A percentile compares a stretch with the other conserved stretches of the same genome.
phyloP scores from a whole-genome alignment of 2,113 vertebrate species.

The Petroica traversi region DNA sequence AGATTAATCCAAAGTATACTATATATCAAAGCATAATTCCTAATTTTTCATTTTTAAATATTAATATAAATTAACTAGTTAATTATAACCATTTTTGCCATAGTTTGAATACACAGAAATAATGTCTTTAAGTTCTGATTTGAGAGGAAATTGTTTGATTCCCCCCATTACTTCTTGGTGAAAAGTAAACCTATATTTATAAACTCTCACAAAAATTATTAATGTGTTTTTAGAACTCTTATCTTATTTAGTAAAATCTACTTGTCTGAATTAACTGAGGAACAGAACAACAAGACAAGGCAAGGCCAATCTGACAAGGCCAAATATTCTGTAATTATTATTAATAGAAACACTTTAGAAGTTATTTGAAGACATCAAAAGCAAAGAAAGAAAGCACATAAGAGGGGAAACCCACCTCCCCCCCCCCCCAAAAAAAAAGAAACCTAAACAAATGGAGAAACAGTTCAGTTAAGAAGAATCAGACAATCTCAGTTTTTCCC shows the following conservation, averaged over 20 bases:
- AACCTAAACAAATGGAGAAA: rapidly evolving
- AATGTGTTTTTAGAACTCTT: neutral
- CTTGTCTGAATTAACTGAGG: neutral
- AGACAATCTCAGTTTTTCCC: neutral
- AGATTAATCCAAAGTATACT: neutral
- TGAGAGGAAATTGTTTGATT: neutral
- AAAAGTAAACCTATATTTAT: neutral
- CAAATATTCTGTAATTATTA: neutral
- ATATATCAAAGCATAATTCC: neutral
- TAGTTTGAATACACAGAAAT: neutral
- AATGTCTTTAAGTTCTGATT: neutral
- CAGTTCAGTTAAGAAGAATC: neutral
- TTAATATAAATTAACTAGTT: neutral
- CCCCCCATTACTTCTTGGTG: neutral
- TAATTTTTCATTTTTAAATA: neutral
- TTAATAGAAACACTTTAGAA: neutral
- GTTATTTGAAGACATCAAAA: neutral
- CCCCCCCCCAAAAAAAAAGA: too few relatives aligned
- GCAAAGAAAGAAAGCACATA: neutral
- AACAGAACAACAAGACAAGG: neutral
- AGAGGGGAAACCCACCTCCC: rapidly evolving
- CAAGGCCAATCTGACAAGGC: neutral
- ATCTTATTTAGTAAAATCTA: neutral
- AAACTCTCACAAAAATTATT: neutral
- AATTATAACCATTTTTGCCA: neutral